Base-by-base conservation (phyloP, 2,888 invertebrate species). In the Deilephila porcellus region DNA sequence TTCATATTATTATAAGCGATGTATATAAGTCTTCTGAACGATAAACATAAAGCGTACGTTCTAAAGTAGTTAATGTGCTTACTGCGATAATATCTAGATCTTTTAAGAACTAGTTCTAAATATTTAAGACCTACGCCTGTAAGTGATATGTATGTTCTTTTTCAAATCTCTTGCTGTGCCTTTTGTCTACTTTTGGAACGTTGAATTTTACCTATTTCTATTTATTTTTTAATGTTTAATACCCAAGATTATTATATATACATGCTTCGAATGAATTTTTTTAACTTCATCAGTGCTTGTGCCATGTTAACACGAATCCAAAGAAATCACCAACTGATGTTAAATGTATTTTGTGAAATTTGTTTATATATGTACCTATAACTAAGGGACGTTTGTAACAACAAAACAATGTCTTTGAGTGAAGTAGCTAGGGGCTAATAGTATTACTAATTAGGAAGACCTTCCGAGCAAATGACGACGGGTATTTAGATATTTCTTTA, bases 21-120 rank as follows among this genome's bases (percentile, higher is more conserved):
- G 84, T 86, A 85, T 76, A 77, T 83, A 83, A 77, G 77, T 74
- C 74, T 81, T 81, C 80, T 81, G 80, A 82, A 79, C 79, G 81
- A 82, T 84, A 86, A 86, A 87, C 80, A 86, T 86, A 85, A 91
- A 93, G 94, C 94, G 94, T 88, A 86, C 82, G 93, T 94, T 94
- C 94, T 94, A 94, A 94, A 94, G 86, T 93, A 94, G 92, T 86
- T 91, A 90, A 88, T 86, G 85, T 90, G 89, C 89, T 90, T 86
- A 86, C 81, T 81, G 84, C 84, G 53, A 63, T 67, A 67, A 17
- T n/a, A n/a, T 52, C 67, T 25, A 17, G 17, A 17, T 45, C 52
- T 52, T 45, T 29, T 67, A 52, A 19, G 52, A 6, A 14, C 25
- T 67, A 67, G 67, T 67, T 67, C 25, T 67, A 67, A 64, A n/a